phyloP scores from a whole-genome alignment of 2,797 vertebrate species.

The Pseudochirops cupreus region DNA sequence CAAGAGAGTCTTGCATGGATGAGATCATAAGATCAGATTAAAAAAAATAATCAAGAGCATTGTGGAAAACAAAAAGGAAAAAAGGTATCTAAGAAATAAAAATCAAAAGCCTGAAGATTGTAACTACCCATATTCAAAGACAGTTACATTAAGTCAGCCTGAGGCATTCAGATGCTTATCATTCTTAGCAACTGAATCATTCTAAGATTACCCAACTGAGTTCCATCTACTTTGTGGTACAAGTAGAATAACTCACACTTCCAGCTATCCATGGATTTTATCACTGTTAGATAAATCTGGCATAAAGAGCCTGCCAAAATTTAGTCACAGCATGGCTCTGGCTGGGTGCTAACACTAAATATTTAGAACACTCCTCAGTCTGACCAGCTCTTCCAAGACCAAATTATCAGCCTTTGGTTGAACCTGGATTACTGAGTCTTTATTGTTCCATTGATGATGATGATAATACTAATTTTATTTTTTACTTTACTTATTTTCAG shows the following conservation, averaged over 20 bases:
- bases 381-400: accelerated
- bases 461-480: neutral
- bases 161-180: neutral
- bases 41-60: neutral
- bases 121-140: neutral
- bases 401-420: accelerated
- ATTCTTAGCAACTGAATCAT: neutral
- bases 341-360: neutral
- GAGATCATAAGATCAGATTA: neutral
- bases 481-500: neutral
- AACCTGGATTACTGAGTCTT: neutral
- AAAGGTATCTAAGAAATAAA: neutral
- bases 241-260: neutral
- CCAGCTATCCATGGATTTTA: neutral
- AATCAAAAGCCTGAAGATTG: neutral
- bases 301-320: neutral
- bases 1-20: neutral
- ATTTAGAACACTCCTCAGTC: neutral
- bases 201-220: neutral
- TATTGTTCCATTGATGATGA: neutral
- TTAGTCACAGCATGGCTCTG: neutral
- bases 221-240: neutral
- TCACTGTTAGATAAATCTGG: neutral
- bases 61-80: neutral
- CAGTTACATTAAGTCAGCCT: neutral